Conservation (phyloP, 2,797 vertebrate species). For the Jordanella pulchra region DNA sequence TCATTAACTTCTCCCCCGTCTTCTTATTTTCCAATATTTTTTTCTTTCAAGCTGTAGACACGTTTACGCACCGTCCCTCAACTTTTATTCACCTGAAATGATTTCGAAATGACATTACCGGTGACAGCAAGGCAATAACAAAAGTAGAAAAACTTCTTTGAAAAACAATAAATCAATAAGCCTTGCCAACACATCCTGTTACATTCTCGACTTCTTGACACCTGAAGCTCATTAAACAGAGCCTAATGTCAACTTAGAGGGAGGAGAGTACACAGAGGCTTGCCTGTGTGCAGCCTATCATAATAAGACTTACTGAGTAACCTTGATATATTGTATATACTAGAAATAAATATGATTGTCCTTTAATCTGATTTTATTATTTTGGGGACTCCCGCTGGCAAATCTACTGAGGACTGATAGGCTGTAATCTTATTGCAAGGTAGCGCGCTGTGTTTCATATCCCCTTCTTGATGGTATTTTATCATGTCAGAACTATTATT, state of each 20-base stretch:
- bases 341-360: slow-evolving; percentile 96
- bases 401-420: slow-evolving; percentile 88
- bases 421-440: slow-evolving; percentile 91
- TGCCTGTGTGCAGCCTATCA: slow-evolving; percentile 75
- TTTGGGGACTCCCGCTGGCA: slow-evolving; percentile 93
- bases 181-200: slow-evolving; percentile 86
- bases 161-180: slow-evolving; percentile 84
- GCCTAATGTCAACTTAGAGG: slow-evolving; percentile 90
- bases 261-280: slow-evolving; percentile 78
- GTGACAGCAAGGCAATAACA: slow-evolving; percentile 78
- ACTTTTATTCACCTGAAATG: slow-evolving; percentile 74
- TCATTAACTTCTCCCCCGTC: slow-evolving; percentile 54
- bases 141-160: slow-evolving; percentile 75
- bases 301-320: slow-evolving; percentile 76
- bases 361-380: slow-evolving; percentile 99
- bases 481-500: slow-evolving; percentile 80
- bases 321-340: slow-evolving; percentile 91
- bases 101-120: slow-evolving; percentile 74
- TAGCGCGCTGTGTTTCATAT: slow-evolving; percentile 79
- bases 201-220: slow-evolving; percentile 84
- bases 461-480: slow-evolving; percentile 76
- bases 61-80: slow-evolving; percentile 64
- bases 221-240: slow-evolving; percentile 90
- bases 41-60: slow-evolving; percentile 48
- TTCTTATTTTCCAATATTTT: slow-evolving; percentile 63